phyloP scores from a whole-genome alignment of 2,888 invertebrate species.

The Beris chalybata region DNA sequence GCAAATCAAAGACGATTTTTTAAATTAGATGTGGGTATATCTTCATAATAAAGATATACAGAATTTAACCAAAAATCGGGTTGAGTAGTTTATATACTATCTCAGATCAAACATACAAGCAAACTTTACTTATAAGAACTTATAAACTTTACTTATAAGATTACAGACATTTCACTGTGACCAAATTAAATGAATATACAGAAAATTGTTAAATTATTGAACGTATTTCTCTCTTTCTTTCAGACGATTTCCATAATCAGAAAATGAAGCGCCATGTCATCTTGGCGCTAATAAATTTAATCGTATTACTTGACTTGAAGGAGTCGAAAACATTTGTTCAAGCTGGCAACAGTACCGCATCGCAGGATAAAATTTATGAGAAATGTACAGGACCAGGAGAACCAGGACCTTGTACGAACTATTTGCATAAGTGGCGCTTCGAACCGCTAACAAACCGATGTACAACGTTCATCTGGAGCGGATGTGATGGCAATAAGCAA shows the following conservation, averaged over 20 bases:
- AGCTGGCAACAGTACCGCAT: constrained; percentile 38
- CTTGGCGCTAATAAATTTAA: constrained; percentile 31
- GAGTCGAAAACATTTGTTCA: background rate
- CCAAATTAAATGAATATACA: no score
- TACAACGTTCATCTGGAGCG: constrained; percentile 68
- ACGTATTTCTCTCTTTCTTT: background rate
- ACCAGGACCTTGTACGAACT: constrained; percentile 65
- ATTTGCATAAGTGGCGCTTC: constrained; percentile 70
- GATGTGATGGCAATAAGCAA: constrained; percentile 67
- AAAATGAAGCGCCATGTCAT: constrained; percentile 37
- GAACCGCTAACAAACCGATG: constrained; percentile 63
- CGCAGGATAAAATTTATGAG: constrained; percentile 53
- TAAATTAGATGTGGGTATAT: no score
- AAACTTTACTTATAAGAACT: no score
- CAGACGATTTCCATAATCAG: constrained; percentile 18
- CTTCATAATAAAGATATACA: no score
- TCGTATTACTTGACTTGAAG: constrained; percentile 8
- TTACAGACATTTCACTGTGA: no score
- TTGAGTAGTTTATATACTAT: no score
- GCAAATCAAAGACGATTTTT: no score
- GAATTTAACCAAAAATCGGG: no score
- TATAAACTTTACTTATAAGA: no score
- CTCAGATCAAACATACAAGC: no score
- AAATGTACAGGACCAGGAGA: constrained; percentile 56
- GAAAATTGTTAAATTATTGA: no score